Evolutionary conservation across 1,140 invertebrate genomes (phyloP), one percentile per base, ranked within the genome.

Genomic region (Heliconius hewitsoni): DNA sequence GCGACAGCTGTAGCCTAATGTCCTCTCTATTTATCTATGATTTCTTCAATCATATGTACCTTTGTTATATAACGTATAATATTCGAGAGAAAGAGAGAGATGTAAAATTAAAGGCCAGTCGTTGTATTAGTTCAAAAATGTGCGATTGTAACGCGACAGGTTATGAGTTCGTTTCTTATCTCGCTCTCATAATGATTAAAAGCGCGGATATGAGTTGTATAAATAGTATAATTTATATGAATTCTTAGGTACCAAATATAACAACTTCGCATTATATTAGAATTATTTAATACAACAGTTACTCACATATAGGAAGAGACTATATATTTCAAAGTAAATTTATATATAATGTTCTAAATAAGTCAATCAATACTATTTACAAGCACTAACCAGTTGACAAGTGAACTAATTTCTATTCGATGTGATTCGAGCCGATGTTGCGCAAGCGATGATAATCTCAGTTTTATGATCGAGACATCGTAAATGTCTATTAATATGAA

Each of bases 401-500:
- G 86, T 85, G 89, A 90, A 93, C 93, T 91, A 93, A 88, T 85
- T 81, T 85, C 83, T 85, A 85, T 85, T 84, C 82, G 85, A 89
- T 92, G 27, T 66, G 9, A 66, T 3, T 66, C 85, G 88, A 85
- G 82, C 82, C 81, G 84, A 77, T 82, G 85, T 90, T 91, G 84
- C 86, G 85, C 87, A 92, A 93, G 86, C 87, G 92, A 92, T 89
- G 91, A 93, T 91, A 94, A 94, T 94, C 91, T 93, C 92, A 85
- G 89, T 94, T 94, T 94, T 94, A 94, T 93, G 88, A 91, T 83
- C 78, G 84, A 90, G 89, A 86, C 83, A 85, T 93, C 91, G 89
- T 94, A 94, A 94, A 94, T 88, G 92, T 94, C 93, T 92, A 94
- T 94, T 94, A 94, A 94, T 94, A 94, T 94, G 92, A 94, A 94